Base-by-base conservation (phyloP, 1,140 invertebrate species). In the Solenopsis fugax region DNA sequence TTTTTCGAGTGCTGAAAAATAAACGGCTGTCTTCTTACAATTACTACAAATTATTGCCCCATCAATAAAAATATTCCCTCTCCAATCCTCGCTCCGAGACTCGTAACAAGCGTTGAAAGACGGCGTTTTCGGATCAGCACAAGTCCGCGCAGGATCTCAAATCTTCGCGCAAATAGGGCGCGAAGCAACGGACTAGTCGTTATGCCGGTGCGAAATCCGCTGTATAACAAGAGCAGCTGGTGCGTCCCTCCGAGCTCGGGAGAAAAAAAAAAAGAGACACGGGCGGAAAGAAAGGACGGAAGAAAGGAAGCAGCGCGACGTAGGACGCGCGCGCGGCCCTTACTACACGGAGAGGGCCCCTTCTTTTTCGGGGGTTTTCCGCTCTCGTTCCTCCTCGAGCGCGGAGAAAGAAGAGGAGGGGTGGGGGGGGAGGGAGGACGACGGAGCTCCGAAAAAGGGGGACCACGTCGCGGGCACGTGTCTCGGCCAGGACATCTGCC, bases 401-500 rank as follows among this genome's bases (percentile, higher is more conserved):
- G 56, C 21, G 71, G 60, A 77, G 87, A 18, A 67, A 73, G 64
- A 75, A 88, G 60, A 73, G 71, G 78, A 50, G 62, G 48, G 71
- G 82, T 41, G 50, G 29, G 71, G 80, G 45, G 50, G 71, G 82
- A 48, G 50, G 29, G 71, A 80, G 45, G 50, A 18, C 76, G 62
- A 67, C 86, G 37, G 34, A 69, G n/a, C 18, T 65, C 62, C 62
- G 78, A 78, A 90, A 88, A 90, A 78, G 52, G 71, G 89, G 77
- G 62, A 67, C 60, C 50, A 78, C 75, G 78, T 73, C 67, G 89
- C 84, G 85, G 93, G 92, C 94, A 94, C 94, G 94, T 94, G 94
- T 94, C 94, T 87, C 91, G 87, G 85, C 75, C 92, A 87, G 87
- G 92, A 94, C 94, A 95, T 95, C 94, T 95, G 94, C 93, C 91